Conservation (phyloP, 2,888 invertebrate genomes). For the Scrobipalpa costella region DNA sequence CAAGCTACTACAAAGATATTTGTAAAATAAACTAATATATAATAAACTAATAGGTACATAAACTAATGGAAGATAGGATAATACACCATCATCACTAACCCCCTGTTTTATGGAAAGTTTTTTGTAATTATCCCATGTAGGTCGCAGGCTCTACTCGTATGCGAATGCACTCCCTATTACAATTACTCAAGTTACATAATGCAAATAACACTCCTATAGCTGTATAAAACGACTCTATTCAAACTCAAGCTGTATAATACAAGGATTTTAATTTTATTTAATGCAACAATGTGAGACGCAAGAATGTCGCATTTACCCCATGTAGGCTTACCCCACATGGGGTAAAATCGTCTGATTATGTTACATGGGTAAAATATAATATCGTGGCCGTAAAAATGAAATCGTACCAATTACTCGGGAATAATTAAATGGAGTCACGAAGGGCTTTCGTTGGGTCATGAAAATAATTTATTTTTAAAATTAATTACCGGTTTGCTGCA, state of each 20-base stretch:
- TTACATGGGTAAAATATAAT: not conserved
- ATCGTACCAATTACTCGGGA: slow-evolving; percentile 25
- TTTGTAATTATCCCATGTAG: slow-evolving; percentile 25
- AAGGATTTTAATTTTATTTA: slow-evolving; percentile 9
- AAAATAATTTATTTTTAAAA: not conserved
- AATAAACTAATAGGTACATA: too few species aligned
- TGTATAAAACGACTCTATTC: slow-evolving; percentile 14
- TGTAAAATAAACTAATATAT: too few species aligned
- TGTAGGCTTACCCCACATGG: not conserved
- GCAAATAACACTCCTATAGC: not conserved
- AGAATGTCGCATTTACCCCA: not conserved
- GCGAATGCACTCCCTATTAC: slow-evolving; percentile 14
- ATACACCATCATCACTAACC: not conserved
- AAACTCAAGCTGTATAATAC: not conserved
- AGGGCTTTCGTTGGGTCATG: slow-evolving; percentile 28
- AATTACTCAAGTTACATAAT: slow-evolving; percentile 3
- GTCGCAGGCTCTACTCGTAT: not conserved
- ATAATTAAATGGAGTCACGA: slow-evolving; percentile 45
- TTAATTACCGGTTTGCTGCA: not conserved
- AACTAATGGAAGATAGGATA: too few species aligned
- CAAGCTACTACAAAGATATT: too few species aligned
- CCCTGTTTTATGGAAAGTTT: not conserved
- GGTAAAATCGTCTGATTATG: not conserved
- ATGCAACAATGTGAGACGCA: slow-evolving; percentile 7
- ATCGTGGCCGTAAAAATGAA: slow-evolving; percentile 7